Base-by-base conservation (phyloP, 2,888 invertebrate species). In the Pollenia griseotomentosa region DNA sequence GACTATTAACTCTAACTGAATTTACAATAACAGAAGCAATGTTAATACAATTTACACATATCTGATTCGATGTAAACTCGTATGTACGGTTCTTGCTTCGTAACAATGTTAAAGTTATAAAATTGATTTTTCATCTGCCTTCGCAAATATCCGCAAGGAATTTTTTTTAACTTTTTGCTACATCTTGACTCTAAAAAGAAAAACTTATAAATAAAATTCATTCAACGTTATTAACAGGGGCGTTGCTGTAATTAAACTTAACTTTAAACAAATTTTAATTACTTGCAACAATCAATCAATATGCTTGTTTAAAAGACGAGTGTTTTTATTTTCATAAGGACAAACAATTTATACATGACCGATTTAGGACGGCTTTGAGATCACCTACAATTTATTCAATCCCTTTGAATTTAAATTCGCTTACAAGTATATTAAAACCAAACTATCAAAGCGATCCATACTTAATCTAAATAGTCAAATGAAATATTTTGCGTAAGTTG, bases 211-310 rank as follows among this genome's bases (percentile, higher is more conserved):
- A 74, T 68, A 61, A 78, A 84, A 85, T 70, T 80, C 55, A 74
- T 68, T 65, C 66, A 79, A 66, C 68, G 14, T 61, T 68, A 68
- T 61, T 74, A 78, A 74, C 19, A 70, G 78, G 86, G 86, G 85
- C 86, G 87, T 86, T 77, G 73, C 83, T 79, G 79, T 81, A 88
- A 88, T 88, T 86, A 86, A 88, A 85, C 77, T 79, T 74, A 86
- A 85, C 80, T 87, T 88, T 82, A 88, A 88, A 85, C 88, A 87
- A 84, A 87, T 88, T 88, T 88, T 88, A 88, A 88, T 88, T 88
- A 89, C 88, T 88, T 86, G 86, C 82, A 80, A 75, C 88, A 88
- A 88, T 88, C 85, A 87, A 89, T 89, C 88, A 88, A 61, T 51
- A 61, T 51, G 80, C 83, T 87, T 68, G 77, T 73, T 79, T 80